These are phyloP conservation scores for Philopotamus ludificatus DNA, from an alignment of 1,140 invertebrate genomes.

Conservation along the genomic window DNA sequence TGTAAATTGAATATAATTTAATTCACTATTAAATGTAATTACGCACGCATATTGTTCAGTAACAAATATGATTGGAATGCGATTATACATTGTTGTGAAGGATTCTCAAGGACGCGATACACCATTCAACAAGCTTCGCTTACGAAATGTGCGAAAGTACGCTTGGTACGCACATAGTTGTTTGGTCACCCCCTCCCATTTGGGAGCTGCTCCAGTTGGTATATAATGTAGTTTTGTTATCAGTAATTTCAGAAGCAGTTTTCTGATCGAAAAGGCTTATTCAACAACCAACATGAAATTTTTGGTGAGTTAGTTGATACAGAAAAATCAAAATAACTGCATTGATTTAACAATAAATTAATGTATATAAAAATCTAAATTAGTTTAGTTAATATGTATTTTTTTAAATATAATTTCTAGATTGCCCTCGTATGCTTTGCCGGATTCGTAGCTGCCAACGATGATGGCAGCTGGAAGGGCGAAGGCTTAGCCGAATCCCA, in stretches of 20 bases:
- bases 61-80: no score
- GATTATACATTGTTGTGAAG: no score
- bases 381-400: background rate
- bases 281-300: slow-evolving; percentile 18
- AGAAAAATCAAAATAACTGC: no score
- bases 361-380: background rate
- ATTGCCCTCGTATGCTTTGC: slow-evolving; percentile 1
- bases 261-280: slow-evolving; percentile 24
- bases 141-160: no score
- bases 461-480: slow-evolving; percentile 24
- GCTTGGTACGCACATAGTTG: no score
- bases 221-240: background rate
- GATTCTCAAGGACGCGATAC: no score
- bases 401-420: background rate
- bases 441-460: slow-evolving; percentile 13
- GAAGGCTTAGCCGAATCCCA: slow-evolving; percentile 29
- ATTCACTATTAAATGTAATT: no score
- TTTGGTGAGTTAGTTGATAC: slow-evolving; percentile 23
- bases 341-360: no score
- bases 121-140: no score
- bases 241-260: slow-evolving; percentile 21
- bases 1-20: no score
- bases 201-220: background rate
- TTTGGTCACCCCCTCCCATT: background rate
- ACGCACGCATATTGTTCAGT: no score